Evolutionary conservation across 1,140 invertebrate species (phyloP).

Genomic region (Drosophila triauraria): DNA sequence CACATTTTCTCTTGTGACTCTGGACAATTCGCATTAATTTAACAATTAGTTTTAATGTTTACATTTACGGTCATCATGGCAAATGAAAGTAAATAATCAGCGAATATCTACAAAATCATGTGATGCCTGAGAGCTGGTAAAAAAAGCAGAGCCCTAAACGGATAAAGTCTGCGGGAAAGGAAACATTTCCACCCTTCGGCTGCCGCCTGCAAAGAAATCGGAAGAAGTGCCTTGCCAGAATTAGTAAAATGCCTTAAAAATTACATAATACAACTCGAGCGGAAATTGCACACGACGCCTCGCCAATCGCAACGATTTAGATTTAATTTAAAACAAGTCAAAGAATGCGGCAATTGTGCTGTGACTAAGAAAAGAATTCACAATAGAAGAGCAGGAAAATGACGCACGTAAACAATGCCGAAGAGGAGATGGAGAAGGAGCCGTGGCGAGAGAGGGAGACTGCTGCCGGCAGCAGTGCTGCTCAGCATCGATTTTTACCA

Average conservation of each 20-base stretch:
- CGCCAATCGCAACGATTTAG: conserved; percentile 32
- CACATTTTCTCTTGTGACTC: conserved; percentile 70
- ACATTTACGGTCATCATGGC: conserved; percentile 18
- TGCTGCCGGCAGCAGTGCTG: conserved; percentile 62
- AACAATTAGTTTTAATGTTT: conserved; percentile 72
- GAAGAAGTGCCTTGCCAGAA: conserved; percentile 62
- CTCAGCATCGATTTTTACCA: conserved; percentile 70
- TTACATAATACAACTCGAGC: conserved; percentile 66
- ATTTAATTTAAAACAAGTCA: conserved; percentile 24
- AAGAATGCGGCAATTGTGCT: conserved; percentile 34
- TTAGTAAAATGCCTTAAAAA: conserved; percentile 63
- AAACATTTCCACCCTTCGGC: conserved; percentile 17
- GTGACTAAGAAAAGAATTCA: conserved; percentile 47
- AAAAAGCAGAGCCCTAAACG: conserved; percentile 9
- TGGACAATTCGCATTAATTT: conserved; percentile 73
- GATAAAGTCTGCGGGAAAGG: conserved; percentile 10
- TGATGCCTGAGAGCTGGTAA: conserved; percentile 37
- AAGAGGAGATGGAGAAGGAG: conserved; percentile 26
- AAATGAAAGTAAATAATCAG: conserved; percentile 31
- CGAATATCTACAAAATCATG: conserved; percentile 50
- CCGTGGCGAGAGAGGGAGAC: conserved; percentile 3
- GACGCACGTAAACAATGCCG: conserved; percentile 77
- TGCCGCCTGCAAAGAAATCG: conserved; percentile 29
- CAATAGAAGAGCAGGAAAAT: conserved; percentile 42
- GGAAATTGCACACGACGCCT: conserved; percentile 9